Evolutionary conservation across 2,113 vertebrate species (phyloP), one percentile per base, ranked within the genome.

Genomic region (Esox niger): DNA sequence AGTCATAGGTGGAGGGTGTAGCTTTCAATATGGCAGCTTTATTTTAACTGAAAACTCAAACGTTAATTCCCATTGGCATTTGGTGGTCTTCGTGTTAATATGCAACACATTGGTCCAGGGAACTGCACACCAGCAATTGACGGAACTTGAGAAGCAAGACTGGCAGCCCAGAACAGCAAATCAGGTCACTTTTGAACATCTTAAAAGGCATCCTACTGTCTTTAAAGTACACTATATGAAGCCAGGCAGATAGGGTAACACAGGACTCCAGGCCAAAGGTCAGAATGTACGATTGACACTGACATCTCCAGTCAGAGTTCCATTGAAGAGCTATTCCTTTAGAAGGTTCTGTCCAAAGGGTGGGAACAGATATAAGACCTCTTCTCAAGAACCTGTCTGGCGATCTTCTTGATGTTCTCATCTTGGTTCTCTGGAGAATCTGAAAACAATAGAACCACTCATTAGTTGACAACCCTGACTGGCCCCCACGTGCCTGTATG

Each of bases 371-470:
- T 75, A 61, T 97, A 99, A 0, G 90, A 55, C 62, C 94, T 87
- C 67, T 93, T 94, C 29, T 95, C 92, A n/a, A 98, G 84, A 2
- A 99, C 80, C 30, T 91, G 88, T 72, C 76, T 80, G 60, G 97
- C 95, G 47, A 95, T 95, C 84, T 98, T 98, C 88, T 95, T 96
- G 66, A 95, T 91, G 64, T 30, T 86, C 55, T 93, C 93, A 57
- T 98, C 97, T 25, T 93, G 84, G 72, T 98, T 99, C 85, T 96
- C 95, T 2, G 94, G 89, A 11, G 92, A 84, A 82, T 94, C 96
- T 98, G 17, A 26, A 88, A 84, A 8, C 13, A 30, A 82, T 30
- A 26, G 10, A 73, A 21, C 8, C 38, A 33, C 23, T 17, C 54
- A 66, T 83, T 38, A 81, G n/a, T 46, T 15, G 11, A 43, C 38